Evolutionary conservation across 2,888 invertebrate genomes (phyloP).

Genomic region (Petrolisthes cinctipes): DNA sequence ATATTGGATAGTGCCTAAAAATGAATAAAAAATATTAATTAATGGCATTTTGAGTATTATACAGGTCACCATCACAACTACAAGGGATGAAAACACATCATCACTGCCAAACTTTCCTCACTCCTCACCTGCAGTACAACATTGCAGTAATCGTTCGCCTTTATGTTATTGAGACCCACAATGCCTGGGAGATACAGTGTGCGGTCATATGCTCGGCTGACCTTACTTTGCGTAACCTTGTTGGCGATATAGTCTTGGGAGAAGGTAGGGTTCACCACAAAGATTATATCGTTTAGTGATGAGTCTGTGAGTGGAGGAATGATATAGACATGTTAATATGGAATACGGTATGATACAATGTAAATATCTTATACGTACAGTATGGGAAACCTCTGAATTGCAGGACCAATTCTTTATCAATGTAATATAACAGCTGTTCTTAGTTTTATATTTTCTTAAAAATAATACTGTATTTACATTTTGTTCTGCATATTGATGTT

Average conservation of each 20-base stretch:
- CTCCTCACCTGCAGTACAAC: slow-evolving; percentile 90
- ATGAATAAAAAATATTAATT: background rate
- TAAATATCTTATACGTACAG: too few relatives aligned
- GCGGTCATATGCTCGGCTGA: slow-evolving; percentile 95
- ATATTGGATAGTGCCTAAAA: slow-evolving; percentile 92
- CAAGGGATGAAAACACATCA: background rate
- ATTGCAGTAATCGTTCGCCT: slow-evolving; percentile 99
- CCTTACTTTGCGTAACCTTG: slow-evolving; percentile 84
- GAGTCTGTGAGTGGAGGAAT: slow-evolving; percentile 78
- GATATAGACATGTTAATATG: too few relatives aligned
- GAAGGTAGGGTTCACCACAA: slow-evolving; percentile 97
- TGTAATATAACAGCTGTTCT: too few relatives aligned
- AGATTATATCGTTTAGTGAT: slow-evolving; percentile 97
- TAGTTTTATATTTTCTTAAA: background rate
- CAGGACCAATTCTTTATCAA: too few relatives aligned
- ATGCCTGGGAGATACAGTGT: slow-evolving; percentile 97
- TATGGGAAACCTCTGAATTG: too few relatives aligned
- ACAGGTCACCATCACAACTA: too few relatives aligned
- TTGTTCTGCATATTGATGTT: background rate
- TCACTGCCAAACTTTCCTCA: background rate
- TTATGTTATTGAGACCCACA: slow-evolving; percentile 98
- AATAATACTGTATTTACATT: too few relatives aligned
- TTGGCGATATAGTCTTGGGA: slow-evolving; percentile 83
- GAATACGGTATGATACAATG: too few relatives aligned
- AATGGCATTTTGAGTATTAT: too few relatives aligned